phyloP scores from a whole-genome alignment of 2,113 vertebrate genomes.

The Puffinus mauretanicus region DNA sequence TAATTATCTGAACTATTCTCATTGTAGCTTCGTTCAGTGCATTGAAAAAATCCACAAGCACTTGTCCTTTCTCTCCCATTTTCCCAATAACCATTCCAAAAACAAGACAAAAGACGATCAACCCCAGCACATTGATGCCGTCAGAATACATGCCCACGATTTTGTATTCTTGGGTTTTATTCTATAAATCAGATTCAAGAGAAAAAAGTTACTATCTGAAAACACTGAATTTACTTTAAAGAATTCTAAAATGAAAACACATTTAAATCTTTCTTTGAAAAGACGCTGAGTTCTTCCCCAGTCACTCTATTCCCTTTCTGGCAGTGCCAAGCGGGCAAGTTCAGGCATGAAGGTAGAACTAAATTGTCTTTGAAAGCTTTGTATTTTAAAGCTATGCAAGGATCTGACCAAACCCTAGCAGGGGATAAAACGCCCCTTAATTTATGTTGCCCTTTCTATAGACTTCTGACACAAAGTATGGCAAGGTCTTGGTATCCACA shows the following conservation, averaged over 20 bases:
- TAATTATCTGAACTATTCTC: conserved; percentile 95
- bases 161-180: conserved; percentile 88
- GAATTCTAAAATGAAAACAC: neutral
- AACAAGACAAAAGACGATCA: conserved; percentile 94
- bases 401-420: neutral
- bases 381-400: neutral
- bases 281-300: neutral
- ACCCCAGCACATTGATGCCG: conserved; percentile 92
- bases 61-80: conserved; percentile 93
- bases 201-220: conserved; percentile 3
- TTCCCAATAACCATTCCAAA: conserved; percentile 95
- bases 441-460: neutral
- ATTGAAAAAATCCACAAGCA: conserved; percentile 95
- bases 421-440: neutral
- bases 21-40: conserved; percentile 96
- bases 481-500: neutral
- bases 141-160: conserved; percentile 85
- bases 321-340: neutral
- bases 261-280: neutral
- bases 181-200: conserved; percentile 75
- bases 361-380: neutral
- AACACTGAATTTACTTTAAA: neutral
- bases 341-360: neutral
- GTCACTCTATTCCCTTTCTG: neutral
- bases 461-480: neutral